Evolutionary conservation across 2,113 vertebrate genomes (phyloP).

Genomic region (Cyphomyrus discorhynchus): DNA sequence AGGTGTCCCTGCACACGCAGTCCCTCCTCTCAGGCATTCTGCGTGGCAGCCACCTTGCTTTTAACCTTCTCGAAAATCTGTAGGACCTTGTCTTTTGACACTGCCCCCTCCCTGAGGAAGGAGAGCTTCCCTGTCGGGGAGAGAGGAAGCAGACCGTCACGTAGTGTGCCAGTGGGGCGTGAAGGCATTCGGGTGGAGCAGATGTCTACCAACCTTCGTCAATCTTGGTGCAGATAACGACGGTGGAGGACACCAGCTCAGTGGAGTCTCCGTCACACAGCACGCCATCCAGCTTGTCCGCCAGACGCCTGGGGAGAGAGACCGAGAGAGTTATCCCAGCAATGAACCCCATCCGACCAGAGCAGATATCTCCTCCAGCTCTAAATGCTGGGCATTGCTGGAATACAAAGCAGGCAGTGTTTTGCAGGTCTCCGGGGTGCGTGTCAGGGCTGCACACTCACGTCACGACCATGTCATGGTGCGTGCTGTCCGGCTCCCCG

Average conservation of each 20-base stretch:
- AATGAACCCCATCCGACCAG: not conserved
- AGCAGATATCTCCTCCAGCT: not conserved
- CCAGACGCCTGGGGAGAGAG: slow-evolving; percentile 16
- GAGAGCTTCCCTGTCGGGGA: slow-evolving; percentile 20
- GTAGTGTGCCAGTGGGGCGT: not conserved
- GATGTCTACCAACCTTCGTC: slow-evolving; percentile 17
- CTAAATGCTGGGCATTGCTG: not conserved
- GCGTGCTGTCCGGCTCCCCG: slow-evolving; percentile 32
- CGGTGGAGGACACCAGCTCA: slow-evolving; percentile 27
- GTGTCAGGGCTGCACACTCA: slow-evolving; percentile 7
- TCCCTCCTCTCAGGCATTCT: not conserved
- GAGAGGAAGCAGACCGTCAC: not conserved
- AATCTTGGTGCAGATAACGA: slow-evolving; percentile 30
- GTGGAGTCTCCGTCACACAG: slow-evolving; percentile 32
- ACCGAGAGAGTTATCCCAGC: no score
- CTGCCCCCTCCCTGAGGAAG: slow-evolving; percentile 29
- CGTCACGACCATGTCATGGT: slow-evolving; percentile 36
- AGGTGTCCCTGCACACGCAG: not conserved
- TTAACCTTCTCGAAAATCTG: slow-evolving; percentile 28
- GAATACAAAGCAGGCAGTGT: not conserved
- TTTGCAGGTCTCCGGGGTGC: not conserved
- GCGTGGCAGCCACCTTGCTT: slow-evolving; percentile 8
- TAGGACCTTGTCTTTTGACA: slow-evolving; percentile 22
- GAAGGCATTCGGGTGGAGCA: not conserved
- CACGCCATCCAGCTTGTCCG: slow-evolving; percentile 26